Percentiles rank a stretch among this genome's conserved stretches.
phyloP scores from a whole-genome alignment of 2,113 vertebrate genomes.

The Thomomys bottae region DNA sequence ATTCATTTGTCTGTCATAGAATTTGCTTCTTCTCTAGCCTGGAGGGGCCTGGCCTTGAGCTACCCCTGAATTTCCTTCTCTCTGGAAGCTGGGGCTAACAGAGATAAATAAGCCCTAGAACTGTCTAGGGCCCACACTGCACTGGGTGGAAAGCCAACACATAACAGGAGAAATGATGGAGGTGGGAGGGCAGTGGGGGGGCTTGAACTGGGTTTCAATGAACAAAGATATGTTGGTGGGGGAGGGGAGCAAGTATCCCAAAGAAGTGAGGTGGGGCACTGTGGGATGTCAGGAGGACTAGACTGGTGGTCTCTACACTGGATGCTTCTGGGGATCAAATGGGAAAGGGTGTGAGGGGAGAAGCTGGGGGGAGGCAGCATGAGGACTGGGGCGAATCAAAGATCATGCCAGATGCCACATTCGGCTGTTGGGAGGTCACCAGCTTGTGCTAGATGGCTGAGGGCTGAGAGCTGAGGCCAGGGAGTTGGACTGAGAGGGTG shows the following conservation, averaged over 20 bases:
- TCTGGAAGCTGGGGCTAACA: neutral
- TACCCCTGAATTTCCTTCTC: neutral
- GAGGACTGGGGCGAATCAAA: neutral
- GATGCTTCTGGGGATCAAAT: neutral
- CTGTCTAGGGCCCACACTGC: neutral
- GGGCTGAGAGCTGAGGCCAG: neutral
- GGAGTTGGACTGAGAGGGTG: neutral
- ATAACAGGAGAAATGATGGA: neutral
- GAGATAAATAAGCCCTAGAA: neutral
- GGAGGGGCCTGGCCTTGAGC: neutral
- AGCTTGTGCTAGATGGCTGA: neutral
- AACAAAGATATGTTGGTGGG: neutral
- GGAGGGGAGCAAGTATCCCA: neutral
- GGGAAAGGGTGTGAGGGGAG: neutral
- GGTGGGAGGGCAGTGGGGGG: neutral
- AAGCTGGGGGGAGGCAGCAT: no score
- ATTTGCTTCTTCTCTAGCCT: neutral
- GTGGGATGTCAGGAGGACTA: neutral
- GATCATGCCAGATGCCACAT: accelerated
- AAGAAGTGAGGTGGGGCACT: neutral
- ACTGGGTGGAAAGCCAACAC: neutral
- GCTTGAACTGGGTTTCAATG: neutral
- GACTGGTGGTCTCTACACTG: neutral
- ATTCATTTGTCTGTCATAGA: no score
- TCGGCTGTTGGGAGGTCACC: neutral